A percentile compares a stretch with the other conserved stretches of the same genome.
Conservation (phyloP, 2,888 invertebrate species). For the Nebria brevicollis region DNA sequence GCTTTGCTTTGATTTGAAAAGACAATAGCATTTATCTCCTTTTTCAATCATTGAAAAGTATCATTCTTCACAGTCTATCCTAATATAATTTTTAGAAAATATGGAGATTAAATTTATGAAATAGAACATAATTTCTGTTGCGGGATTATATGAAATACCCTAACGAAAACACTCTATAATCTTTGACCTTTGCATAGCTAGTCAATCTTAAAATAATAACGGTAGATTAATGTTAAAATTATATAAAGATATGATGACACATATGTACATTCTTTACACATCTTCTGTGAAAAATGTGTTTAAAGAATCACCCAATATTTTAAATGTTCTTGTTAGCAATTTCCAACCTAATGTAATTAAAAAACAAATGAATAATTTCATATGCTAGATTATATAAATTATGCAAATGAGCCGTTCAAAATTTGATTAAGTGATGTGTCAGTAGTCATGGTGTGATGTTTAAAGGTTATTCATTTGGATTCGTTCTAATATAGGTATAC, state of each 20-base stretch:
- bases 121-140: too few species aligned
- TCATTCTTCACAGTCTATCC: too few species aligned
- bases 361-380: conserved; percentile 40
- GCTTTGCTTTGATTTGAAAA: background rate
- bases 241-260: too few species aligned
- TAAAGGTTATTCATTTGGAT: background rate
- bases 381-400: conserved; percentile 40
- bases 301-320: background rate
- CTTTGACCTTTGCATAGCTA: too few species aligned
- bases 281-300: background rate
- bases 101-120: too few species aligned
- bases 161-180: too few species aligned
- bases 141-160: too few species aligned
- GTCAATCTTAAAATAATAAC: too few species aligned
- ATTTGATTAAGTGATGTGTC: conserved; percentile 41
- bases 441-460: conserved; percentile 19
- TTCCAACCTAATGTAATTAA: conserved; percentile 27
- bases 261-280: too few species aligned
- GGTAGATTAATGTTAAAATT: too few species aligned
- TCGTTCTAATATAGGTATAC: background rate
- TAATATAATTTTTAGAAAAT: too few species aligned
- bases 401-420: conserved; percentile 40
- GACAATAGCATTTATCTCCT: background rate
- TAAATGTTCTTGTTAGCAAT: conserved; percentile 12
- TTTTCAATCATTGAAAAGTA: background rate